Conservation (phyloP, 2,113 vertebrate species). For the Heterocephalus glaber region DNA sequence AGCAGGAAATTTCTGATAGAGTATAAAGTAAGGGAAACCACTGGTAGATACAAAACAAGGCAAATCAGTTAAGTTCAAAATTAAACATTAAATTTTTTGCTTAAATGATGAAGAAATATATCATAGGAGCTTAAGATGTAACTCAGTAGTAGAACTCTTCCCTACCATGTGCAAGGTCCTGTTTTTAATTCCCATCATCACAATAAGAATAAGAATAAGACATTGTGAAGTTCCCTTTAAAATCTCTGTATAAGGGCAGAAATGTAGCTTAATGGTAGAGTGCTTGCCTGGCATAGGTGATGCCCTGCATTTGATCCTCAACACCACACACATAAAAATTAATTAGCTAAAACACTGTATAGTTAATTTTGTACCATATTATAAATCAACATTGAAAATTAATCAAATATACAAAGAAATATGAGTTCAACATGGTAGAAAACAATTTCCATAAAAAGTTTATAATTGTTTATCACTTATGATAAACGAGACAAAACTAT, state of each 20-base stretch:
- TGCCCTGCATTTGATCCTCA: neutral
- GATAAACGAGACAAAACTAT: neutral
- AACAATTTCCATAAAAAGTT: neutral
- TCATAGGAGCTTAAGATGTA: neutral
- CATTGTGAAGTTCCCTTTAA: neutral
- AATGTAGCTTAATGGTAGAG: neutral
- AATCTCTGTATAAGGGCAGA: neutral
- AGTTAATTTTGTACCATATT: neutral
- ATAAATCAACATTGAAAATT: neutral
- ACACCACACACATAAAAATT: neutral
- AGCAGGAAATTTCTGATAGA: neutral
- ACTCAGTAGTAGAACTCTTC: neutral
- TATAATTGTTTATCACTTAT: conserved; percentile 30
- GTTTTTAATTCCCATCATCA: neutral
- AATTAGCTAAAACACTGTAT: neutral
- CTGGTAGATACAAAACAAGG: neutral
- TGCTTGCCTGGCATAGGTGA: neutral
- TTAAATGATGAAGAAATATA: conserved; percentile 28
- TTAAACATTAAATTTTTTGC: neutral
- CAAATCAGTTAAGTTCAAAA: neutral
- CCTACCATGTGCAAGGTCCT: neutral
- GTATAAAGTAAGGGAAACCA: neutral
- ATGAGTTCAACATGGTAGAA: neutral
- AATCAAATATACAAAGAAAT: neutral
- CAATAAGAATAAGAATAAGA: neutral